phyloP scores from a whole-genome alignment of 2,888 invertebrate species.

The Ceriagrion tenellum region DNA sequence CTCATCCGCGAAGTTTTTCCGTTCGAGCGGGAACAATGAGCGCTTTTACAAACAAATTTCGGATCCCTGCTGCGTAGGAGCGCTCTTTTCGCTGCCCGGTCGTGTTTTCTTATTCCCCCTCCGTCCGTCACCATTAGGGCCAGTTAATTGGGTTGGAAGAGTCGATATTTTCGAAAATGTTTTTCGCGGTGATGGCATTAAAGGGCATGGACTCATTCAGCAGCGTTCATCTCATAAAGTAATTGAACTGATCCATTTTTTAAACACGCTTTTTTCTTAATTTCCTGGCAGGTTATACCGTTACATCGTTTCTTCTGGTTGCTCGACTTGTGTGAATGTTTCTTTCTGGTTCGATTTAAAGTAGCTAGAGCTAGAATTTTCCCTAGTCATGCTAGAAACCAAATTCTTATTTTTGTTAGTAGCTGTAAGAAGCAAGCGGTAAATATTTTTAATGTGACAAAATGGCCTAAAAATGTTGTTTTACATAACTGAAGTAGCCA shows the following conservation, averaged over 20 bases:
- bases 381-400: too few species aligned
- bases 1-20: not conserved
- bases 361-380: too few species aligned
- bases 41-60: slow-evolving; percentile 11
- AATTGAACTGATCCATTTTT: too few species aligned
- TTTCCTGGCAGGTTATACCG: not conserved
- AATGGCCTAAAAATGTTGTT: too few species aligned
- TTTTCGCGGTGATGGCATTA: not conserved
- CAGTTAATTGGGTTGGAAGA: not conserved
- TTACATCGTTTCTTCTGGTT: too few species aligned
- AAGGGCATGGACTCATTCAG: not conserved
- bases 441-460: too few species aligned
- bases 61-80: not conserved
- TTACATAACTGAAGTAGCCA: too few species aligned
- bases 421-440: too few species aligned
- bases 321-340: too few species aligned
- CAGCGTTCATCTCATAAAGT: not conserved
- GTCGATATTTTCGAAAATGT: not conserved
- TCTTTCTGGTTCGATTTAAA: too few species aligned
- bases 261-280: not conserved
- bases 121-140: not conserved
- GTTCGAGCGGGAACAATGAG: not conserved
- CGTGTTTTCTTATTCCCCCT: not conserved
- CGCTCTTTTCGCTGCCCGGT: not conserved
- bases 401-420: too few species aligned